Evolutionary conservation across 2,113 vertebrate genomes (phyloP).

Genomic region (Sinocyclocheilus anshuiensis): DNA sequence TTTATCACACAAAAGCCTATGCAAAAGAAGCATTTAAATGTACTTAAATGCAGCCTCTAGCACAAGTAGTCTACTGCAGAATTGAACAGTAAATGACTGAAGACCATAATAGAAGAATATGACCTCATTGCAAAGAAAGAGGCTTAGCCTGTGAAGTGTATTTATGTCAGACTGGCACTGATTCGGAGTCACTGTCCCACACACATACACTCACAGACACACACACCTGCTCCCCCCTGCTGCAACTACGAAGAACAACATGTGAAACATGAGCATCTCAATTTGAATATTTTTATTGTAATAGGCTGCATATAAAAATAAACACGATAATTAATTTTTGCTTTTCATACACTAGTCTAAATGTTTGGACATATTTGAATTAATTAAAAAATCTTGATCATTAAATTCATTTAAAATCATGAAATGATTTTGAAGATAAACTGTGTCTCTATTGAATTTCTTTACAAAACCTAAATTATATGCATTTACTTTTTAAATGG

Average conservation of each 20-base stretch:
- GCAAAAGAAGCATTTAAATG: background rate
- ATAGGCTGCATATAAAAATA: background rate
- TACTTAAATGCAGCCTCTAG: too few species aligned
- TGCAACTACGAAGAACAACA: background rate
- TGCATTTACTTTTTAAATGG: too few species aligned
- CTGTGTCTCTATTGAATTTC: background rate
- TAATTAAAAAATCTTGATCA: background rate
- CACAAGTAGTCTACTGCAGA: too few species aligned
- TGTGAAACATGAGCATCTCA: background rate
- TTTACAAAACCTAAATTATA: too few species aligned
- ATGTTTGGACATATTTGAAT: background rate
- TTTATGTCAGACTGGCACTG: slow-evolving; percentile 50
- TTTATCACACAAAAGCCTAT: too few species aligned
- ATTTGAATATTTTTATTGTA: background rate
- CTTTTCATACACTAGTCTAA: background rate
- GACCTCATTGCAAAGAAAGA: background rate
- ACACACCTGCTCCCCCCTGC: background rate
- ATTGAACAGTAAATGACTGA: too few species aligned
- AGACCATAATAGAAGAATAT: too few species aligned
- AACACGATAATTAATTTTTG: background rate
- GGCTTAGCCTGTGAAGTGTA: background rate
- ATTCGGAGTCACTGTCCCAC: slow-evolving; percentile 10
- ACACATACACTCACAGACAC: slow-evolving; percentile 15
- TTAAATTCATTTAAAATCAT: background rate
- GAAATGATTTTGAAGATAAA: background rate